Conservation (phyloP, 2,888 invertebrate genomes). For the Aspidiotus rigidus region DNA sequence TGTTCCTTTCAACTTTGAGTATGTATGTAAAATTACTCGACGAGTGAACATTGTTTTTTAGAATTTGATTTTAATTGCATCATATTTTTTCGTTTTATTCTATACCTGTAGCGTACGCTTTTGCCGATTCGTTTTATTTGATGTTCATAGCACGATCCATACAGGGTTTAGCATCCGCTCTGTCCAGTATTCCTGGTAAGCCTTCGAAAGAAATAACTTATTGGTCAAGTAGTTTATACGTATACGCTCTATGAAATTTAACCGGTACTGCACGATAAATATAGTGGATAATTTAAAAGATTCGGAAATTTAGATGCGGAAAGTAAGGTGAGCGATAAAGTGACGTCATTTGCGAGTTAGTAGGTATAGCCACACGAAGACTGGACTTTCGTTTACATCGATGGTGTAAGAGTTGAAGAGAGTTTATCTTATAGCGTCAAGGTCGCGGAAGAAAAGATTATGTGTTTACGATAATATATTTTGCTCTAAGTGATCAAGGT, state of each 20-base stretch:
- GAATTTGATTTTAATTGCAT: background rate
- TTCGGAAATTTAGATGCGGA: no score
- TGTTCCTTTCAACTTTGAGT: slow-evolving; percentile 97
- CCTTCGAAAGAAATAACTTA: background rate
- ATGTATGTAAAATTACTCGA: slow-evolving; percentile 37
- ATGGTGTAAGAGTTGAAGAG: no score
- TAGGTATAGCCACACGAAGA: no score
- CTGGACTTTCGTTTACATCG: no score
- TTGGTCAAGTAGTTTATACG: background rate
- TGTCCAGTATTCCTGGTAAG: slow-evolving; percentile 89
- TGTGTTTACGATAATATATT: no score
- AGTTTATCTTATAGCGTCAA: no score
- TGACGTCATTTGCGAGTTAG: no score
- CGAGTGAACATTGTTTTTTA: background rate
- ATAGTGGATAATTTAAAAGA: no score
- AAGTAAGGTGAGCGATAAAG: no score
- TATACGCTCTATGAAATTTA: background rate
- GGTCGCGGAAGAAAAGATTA: no score
- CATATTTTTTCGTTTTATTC: background rate
- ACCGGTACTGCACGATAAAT: no score
- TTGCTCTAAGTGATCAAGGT: no score
- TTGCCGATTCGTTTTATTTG: slow-evolving; percentile 87
- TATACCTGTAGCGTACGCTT: slow-evolving; percentile 86
- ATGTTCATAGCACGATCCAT: slow-evolving; percentile 90
- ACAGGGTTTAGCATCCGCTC: slow-evolving; percentile 96